Evolutionary conservation across 2,113 vertebrate genomes (phyloP).

Genomic region (Gavialis gangeticus): DNA sequence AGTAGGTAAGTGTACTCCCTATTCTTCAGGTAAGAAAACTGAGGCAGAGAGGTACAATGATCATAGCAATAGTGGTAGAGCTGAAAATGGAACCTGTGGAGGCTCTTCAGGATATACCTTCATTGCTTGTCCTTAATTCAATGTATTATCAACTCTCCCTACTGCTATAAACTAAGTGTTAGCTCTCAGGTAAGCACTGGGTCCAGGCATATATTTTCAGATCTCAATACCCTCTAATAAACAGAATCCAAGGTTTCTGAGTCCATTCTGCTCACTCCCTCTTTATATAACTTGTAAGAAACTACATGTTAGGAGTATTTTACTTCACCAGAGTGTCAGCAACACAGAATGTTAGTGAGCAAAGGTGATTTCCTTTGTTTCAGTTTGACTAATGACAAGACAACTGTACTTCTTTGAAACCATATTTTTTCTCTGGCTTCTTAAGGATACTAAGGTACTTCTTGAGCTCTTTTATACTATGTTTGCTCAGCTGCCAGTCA

Average conservation of each 20-base stretch:
- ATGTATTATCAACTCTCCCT: not conserved
- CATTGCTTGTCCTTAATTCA: not conserved
- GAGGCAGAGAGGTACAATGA: not conserved
- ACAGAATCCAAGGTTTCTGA: not conserved
- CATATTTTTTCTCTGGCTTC: not conserved
- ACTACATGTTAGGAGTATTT: not conserved
- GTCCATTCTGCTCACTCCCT: not conserved
- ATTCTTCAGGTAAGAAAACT: not conserved
- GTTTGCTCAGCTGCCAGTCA: not conserved
- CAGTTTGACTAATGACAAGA: not conserved
- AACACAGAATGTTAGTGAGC: not conserved
- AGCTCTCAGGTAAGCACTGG: not conserved
- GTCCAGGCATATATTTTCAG: not conserved
- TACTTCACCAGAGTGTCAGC: not conserved
- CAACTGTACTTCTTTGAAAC: not conserved
- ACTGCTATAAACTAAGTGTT: not conserved
- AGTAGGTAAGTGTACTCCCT: not conserved
- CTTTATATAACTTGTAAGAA: not conserved
- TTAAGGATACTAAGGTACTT: not conserved
- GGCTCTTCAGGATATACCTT: not conserved
- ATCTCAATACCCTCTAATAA: not conserved
- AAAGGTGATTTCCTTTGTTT: not conserved
- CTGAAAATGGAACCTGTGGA: not conserved
- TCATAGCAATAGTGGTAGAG: not conserved
- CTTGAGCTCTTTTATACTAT: not conserved